These are phyloP conservation scores for Liparis tanakae DNA, from an alignment of 2,797 vertebrate species.

Conservation along the genomic window DNA sequence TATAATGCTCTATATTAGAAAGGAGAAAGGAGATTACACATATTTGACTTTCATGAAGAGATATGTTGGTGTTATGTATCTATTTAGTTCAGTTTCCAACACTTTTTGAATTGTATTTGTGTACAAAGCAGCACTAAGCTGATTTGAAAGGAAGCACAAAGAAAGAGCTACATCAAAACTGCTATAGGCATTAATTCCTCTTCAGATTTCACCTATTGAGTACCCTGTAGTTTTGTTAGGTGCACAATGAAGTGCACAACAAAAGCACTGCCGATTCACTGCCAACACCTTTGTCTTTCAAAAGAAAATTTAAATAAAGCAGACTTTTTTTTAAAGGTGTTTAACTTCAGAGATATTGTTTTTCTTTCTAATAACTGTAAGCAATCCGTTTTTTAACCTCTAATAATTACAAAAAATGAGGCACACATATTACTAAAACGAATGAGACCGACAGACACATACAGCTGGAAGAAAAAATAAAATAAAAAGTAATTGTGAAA, in stretches of 20 bases:
- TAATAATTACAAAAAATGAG: neutral
- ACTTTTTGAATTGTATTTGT: neutral
- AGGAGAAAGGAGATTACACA: neutral
- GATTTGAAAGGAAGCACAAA: constrained; percentile 26
- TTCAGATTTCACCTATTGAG: constrained; percentile 29
- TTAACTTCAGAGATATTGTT: neutral
- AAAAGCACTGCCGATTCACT: constrained; percentile 16
- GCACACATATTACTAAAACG: neutral
- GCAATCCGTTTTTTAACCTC: neutral
- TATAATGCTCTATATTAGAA: neutral
- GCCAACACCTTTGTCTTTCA: constrained; percentile 8
- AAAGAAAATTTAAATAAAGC: constrained; percentile 14
- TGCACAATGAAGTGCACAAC: constrained; percentile 26
- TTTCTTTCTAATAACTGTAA: neutral
- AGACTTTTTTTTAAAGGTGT: neutral
- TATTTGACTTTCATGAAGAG: neutral
- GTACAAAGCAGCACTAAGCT: constrained; percentile 10
- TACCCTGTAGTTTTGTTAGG: constrained; percentile 28
- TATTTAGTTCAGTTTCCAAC: constrained; percentile 9
- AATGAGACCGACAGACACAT: constrained; percentile 27
- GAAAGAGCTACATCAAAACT: constrained; percentile 28
- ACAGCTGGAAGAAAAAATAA: constrained; percentile 31
- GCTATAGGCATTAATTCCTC: constrained; percentile 27
- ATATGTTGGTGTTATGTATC: neutral
- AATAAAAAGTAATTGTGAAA: constrained; percentile 32